Evolutionary conservation across 1,140 invertebrate genomes (phyloP).

Genomic region (Drosophila navojoa): DNA sequence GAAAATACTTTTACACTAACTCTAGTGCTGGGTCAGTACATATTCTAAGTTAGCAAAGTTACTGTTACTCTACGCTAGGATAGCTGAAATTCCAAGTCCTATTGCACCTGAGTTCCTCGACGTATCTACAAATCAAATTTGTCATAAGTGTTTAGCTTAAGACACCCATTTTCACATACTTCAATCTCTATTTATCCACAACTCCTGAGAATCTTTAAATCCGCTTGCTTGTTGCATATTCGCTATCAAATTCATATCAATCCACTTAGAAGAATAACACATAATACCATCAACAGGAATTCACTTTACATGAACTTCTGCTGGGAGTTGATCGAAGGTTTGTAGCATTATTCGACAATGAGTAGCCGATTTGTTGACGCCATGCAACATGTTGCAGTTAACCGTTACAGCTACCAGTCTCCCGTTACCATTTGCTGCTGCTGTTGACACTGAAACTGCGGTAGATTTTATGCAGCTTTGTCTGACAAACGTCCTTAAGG

Average conservation of each 20-base stretch:
- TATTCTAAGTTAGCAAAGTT: too few species aligned
- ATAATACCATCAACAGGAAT: not conserved
- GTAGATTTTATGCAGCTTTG: slow-evolving; percentile 46
- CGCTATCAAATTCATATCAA: not conserved
- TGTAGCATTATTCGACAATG: slow-evolving; percentile 54
- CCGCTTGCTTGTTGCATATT: not conserved
- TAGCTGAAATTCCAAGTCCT: too few species aligned
- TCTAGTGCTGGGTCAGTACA: too few species aligned
- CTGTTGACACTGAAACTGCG: slow-evolving; percentile 54
- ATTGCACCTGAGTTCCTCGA: too few species aligned
- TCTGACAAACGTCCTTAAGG: slow-evolving; percentile 38
- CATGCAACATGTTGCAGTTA: slow-evolving; percentile 43
- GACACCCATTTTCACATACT: too few species aligned
- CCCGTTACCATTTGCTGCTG: slow-evolving; percentile 11
- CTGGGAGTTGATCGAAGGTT: slow-evolving; percentile 22
- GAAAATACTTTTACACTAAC: too few species aligned
- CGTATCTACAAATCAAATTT: too few species aligned
- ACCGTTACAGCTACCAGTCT: not conserved
- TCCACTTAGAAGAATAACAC: not conserved
- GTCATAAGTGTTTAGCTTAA: too few species aligned
- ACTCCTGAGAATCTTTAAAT: too few species aligned
- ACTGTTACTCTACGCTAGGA: too few species aligned
- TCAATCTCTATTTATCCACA: too few species aligned
- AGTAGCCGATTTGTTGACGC: slow-evolving; percentile 49
- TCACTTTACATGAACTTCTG: slow-evolving; percentile 4